Evolutionary conservation across 2,888 invertebrate genomes (phyloP).

Genomic region (Dione juno): DNA sequence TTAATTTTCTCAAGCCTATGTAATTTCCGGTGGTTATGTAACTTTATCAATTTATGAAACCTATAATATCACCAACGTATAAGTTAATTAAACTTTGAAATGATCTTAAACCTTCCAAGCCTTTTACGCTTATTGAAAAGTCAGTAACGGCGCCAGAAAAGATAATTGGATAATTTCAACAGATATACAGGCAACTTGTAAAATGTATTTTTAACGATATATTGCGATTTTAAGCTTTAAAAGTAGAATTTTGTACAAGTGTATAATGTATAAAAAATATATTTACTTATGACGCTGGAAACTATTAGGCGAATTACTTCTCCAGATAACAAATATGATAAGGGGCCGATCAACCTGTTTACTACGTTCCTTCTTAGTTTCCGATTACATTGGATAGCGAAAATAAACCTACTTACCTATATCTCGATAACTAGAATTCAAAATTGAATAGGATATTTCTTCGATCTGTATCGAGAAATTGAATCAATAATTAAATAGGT

Average conservation of each 20-base stretch:
- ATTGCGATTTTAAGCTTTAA: background rate
- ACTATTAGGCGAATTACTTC: constrained; percentile 43
- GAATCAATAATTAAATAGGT: background rate
- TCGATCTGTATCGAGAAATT: background rate
- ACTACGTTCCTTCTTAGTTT: constrained; percentile 29
- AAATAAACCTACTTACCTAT: constrained; percentile 3
- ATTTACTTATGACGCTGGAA: constrained; percentile 20
- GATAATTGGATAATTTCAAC: constrained; percentile 24
- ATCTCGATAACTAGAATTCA: background rate
- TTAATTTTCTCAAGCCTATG: constrained; percentile 10
- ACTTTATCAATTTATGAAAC: constrained; percentile 7
- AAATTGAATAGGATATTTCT: background rate
- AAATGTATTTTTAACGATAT: background rate
- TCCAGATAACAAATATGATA: constrained; percentile 45
- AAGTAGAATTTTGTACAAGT: background rate
- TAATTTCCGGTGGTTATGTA: constrained; percentile 19
- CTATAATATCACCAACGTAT: background rate
- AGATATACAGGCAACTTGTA: background rate
- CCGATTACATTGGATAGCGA: constrained; percentile 34
- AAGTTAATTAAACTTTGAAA: constrained; percentile 8
- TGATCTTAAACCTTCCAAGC: constrained; percentile 17
- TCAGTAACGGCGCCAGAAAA: constrained; percentile 19
- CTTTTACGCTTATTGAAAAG: constrained; percentile 23
- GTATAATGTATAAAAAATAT: background rate
- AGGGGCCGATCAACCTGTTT: constrained; percentile 44